Evolutionary conservation across 1,140 invertebrate genomes (phyloP).

Genomic region (Leptinotarsa lineolata): DNA sequence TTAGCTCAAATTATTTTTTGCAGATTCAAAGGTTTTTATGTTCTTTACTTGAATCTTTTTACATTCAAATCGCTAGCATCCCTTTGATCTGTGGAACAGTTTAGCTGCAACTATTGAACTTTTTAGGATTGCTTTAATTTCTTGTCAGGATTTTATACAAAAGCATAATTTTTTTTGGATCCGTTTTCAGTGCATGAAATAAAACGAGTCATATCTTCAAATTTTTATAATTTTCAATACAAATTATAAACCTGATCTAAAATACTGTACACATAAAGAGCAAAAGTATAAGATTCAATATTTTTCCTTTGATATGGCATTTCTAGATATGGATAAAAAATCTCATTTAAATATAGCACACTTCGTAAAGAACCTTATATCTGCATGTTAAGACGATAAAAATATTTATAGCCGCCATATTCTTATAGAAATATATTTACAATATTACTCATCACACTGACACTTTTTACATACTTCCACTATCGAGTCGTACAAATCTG

Average conservation of each 20-base stretch:
- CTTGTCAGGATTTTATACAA: no score
- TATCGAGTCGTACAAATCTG: background rate
- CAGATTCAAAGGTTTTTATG: no score
- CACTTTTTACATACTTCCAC: constrained; percentile 30
- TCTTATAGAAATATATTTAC: constrained; percentile 50
- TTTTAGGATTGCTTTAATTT: no score
- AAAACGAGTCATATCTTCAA: constrained; percentile 56
- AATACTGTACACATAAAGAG: constrained; percentile 71
- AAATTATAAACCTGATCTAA: constrained; percentile 72
- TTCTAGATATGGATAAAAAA: constrained; percentile 63
- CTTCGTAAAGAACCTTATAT: constrained; percentile 43
- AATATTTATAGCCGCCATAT: constrained; percentile 51
- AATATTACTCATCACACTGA: constrained; percentile 47
- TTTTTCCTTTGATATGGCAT: constrained; percentile 64
- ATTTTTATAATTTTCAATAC: constrained; percentile 68
- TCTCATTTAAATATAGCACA: constrained; percentile 51
- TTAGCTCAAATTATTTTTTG: no score
- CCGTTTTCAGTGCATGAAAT: background rate
- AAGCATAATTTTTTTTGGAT: no score
- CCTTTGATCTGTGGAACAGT: no score
- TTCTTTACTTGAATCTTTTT: no score
- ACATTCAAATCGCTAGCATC: no score
- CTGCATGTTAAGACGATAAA: constrained; percentile 43
- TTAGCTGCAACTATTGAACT: no score
- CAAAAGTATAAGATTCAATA: constrained; percentile 59